phyloP scores from a whole-genome alignment of 2,888 invertebrate species.

The Timema podura region DNA sequence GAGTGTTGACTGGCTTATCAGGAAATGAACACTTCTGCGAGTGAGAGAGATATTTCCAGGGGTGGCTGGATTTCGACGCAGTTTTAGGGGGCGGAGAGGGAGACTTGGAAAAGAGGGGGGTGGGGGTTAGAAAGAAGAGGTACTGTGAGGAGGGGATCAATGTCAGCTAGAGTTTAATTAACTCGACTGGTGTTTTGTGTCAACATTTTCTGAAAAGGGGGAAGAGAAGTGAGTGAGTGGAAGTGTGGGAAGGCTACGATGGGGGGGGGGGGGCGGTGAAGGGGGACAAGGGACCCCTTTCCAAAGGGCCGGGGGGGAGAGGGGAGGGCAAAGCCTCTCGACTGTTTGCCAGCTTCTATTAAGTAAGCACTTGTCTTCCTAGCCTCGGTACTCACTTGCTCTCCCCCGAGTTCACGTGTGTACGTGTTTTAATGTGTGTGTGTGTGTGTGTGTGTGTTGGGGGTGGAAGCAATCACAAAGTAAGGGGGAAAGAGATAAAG shows the following conservation, averaged over 20 bases:
- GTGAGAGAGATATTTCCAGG: constrained; percentile 21
- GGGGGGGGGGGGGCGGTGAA: constrained; percentile 12
- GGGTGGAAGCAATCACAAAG: not conserved
- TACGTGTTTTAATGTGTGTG: not conserved
- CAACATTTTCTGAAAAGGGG: constrained; percentile 40
- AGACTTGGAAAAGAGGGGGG: not conserved
- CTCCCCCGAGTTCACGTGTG: not conserved
- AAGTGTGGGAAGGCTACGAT: constrained; percentile 1
- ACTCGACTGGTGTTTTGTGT: constrained; percentile 41
- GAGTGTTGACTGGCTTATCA: constrained; percentile 38
- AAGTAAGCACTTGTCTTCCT: constrained; percentile 9
- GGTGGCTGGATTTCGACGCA: not conserved
- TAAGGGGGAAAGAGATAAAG: too few relatives aligned
- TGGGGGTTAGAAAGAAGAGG: constrained; percentile 33
- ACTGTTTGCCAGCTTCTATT: constrained; percentile 16
- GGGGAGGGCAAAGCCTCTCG: constrained; percentile 16
- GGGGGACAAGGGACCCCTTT: not conserved
- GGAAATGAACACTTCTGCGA: constrained; percentile 43
- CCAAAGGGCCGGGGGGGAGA: not conserved
- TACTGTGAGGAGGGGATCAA: constrained; percentile 12
- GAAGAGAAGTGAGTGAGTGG: constrained; percentile 6
- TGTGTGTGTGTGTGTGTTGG: not conserved
- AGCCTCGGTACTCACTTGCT: not conserved
- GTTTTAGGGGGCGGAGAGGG: not conserved
- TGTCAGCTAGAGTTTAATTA: constrained; percentile 38